Evolutionary conservation across 2,888 invertebrate genomes (phyloP).

Genomic region (Plemyria rubiginata): DNA sequence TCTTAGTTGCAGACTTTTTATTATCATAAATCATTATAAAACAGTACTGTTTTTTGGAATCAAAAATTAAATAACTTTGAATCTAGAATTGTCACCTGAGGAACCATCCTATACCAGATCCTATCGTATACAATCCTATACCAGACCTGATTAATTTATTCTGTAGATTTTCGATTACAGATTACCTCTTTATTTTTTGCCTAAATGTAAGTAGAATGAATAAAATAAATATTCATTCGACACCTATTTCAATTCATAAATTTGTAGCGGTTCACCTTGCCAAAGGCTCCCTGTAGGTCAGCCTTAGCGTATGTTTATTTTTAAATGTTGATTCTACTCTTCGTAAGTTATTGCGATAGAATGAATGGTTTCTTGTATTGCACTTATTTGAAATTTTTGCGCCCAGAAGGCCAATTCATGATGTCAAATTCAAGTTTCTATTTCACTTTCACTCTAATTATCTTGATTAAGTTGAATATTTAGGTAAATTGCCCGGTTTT

Average conservation of each 20-base stretch:
- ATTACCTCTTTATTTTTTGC: background rate
- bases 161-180: background rate
- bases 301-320: slow-evolving; percentile 6
- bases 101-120: too few species aligned
- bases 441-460: too few species aligned
- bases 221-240: slow-evolving; percentile 3
- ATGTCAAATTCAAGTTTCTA: too few species aligned
- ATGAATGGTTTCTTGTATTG: background rate
- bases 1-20: too few species aligned
- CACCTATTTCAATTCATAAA: background rate
- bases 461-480: too few species aligned
- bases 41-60: too few species aligned
- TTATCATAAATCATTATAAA: too few species aligned
- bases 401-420: too few species aligned
- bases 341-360: background rate
- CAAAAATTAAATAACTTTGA: too few species aligned
- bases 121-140: too few species aligned
- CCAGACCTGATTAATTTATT: background rate
- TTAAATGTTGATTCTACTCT: background rate
- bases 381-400: background rate
- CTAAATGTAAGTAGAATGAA: background rate
- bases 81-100: slow-evolving; percentile 1
- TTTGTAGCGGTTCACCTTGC: slow-evolving; percentile 19
- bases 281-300: slow-evolving; percentile 20
- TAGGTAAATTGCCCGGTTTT: too few species aligned